Evolutionary conservation across 1,140 invertebrate species (phyloP).

Genomic region (Leptestheria dahalacensis): DNA sequence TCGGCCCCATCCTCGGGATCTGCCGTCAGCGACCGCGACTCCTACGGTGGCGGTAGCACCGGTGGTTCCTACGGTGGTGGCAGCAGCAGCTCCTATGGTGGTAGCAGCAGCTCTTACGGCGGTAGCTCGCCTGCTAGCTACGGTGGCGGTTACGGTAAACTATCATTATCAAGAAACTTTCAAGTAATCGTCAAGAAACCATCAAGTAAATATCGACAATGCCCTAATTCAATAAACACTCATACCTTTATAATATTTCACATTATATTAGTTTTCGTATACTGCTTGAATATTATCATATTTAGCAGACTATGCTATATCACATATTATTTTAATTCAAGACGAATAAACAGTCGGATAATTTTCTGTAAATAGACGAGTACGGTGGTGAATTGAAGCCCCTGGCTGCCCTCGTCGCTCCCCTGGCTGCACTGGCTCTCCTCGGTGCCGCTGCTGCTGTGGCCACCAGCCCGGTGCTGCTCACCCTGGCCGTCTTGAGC

Average conservation of each 20-base stretch:
- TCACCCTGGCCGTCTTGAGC: slow-evolving; percentile 53
- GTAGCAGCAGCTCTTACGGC: background rate
- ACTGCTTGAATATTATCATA: background rate
- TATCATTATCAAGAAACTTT: no score
- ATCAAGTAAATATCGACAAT: no score
- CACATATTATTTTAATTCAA: no score
- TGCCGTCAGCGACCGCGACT: background rate
- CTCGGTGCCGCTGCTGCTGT: slow-evolving; percentile 59
- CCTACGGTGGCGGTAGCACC: background rate
- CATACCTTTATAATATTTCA: background rate
- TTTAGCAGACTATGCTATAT: background rate
- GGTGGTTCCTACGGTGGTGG: background rate
- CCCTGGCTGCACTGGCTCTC: slow-evolving; percentile 56
- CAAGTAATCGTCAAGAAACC: no score
- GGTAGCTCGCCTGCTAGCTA: slow-evolving; percentile 2
- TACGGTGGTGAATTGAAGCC: slow-evolving; percentile 10
- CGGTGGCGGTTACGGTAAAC: slow-evolving; percentile 9
- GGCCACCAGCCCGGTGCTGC: slow-evolving; percentile 53
- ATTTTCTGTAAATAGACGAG: no score
- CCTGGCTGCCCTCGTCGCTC: slow-evolving; percentile 35
- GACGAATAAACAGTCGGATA: no score
- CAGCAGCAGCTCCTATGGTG: background rate
- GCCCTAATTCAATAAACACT: no score
- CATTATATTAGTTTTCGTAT: background rate
- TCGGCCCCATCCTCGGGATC: background rate